Evolutionary conservation across 2,113 vertebrate genomes (phyloP).

Genomic region (Psittacula cyanocephala): DNA sequence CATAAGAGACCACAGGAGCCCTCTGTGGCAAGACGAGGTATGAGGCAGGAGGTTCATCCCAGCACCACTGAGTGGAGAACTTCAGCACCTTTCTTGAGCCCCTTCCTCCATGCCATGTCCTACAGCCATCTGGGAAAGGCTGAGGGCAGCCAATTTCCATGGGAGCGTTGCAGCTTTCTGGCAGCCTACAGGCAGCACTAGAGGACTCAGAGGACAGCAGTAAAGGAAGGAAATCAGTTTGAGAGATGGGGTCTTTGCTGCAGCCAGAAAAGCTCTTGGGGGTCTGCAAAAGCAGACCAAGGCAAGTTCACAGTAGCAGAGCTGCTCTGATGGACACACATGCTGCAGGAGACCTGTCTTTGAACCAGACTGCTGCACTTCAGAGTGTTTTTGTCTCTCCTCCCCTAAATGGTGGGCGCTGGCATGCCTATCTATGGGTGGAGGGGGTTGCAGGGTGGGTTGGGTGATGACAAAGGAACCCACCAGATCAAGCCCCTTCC

Average conservation of each 20-base stretch:
- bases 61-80: neutral
- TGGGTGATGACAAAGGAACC: neutral
- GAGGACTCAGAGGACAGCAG: neutral
- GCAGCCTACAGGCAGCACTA: neutral
- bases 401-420: rapidly evolving
- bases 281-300: neutral
- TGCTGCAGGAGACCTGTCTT: neutral
- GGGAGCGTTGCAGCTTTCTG: neutral
- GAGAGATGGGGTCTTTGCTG: neutral
- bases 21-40: rapidly evolving
- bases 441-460: neutral
- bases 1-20: neutral
- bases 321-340: neutral
- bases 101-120: neutral
- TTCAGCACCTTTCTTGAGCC: neutral
- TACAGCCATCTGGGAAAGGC: neutral
- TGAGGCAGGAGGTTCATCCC: neutral
- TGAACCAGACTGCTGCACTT: neutral
- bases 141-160: neutral
- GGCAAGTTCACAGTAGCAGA: neutral
- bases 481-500: rapidly evolving
- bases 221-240: neutral
- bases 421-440: rapidly evolving
- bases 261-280: neutral
- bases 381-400: neutral